phyloP scores from a whole-genome alignment of 2,888 invertebrate genomes.

The Sycophila texana region DNA sequence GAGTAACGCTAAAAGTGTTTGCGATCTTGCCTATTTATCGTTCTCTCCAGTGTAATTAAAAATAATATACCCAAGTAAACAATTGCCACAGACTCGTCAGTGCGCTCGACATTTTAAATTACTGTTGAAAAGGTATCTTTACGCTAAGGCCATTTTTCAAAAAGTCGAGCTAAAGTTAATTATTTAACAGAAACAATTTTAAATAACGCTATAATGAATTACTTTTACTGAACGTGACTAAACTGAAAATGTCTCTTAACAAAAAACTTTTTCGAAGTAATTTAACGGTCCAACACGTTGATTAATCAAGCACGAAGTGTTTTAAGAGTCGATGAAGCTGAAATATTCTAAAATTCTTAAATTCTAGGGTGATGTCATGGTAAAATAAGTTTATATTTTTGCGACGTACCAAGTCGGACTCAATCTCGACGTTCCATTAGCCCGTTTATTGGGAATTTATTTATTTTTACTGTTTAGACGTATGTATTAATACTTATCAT shows the following conservation, averaged over 20 bases:
- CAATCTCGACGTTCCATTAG: slow-evolving; percentile 8
- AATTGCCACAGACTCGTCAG: slow-evolving; percentile 22
- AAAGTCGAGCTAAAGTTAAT: background rate
- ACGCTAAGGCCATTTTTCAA: too few species aligned
- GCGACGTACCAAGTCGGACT: slow-evolving; percentile 5
- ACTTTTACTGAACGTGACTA: background rate
- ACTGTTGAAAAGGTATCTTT: slow-evolving; percentile 28
- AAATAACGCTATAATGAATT: too few species aligned
- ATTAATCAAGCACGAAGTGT: slow-evolving; percentile 40
- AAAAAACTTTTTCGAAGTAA: slow-evolving; percentile 42
- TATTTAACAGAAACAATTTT: background rate
- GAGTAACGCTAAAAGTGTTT: slow-evolving; percentile 21
- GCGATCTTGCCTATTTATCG: slow-evolving; percentile 35
- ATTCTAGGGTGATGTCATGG: slow-evolving; percentile 7
- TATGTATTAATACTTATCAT: slow-evolving; percentile 33
- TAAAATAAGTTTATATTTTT: slow-evolving; percentile 40
- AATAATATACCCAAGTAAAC: slow-evolving; percentile 7
- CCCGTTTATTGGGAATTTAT: slow-evolving; percentile 23
- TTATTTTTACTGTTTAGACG: slow-evolving; percentile 29
- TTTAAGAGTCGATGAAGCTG: slow-evolving; percentile 30
- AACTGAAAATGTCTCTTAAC: background rate
- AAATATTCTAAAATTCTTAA: slow-evolving; percentile 47
- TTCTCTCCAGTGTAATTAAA: slow-evolving; percentile 26
- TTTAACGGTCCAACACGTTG: slow-evolving; percentile 30
- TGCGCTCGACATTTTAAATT: slow-evolving; percentile 25